Percentiles rank a stretch among this genome's conserved stretches.
Evolutionary conservation across 2,797 vertebrate genomes (phyloP).

Genomic region (Characodon lateralis): DNA sequence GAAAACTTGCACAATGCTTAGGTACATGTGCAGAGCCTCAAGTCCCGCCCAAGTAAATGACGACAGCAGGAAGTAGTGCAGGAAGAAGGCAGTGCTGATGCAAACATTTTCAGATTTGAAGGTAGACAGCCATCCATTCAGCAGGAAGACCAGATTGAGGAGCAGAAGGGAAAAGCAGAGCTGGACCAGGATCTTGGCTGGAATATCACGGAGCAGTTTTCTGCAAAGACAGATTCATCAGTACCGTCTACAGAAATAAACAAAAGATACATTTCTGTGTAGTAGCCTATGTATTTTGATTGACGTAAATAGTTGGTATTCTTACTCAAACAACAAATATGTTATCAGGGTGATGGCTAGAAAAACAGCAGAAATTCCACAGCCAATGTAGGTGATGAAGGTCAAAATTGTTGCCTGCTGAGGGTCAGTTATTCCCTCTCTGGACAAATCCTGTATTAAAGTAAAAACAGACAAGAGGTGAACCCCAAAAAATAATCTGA

Average conservation of each 20-base stretch:
- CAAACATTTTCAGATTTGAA: conserved; percentile 82
- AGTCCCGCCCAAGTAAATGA: conserved; percentile 98
- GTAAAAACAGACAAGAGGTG: conserved; percentile 31
- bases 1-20: conserved; percentile 93
- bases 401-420: conserved; percentile 84
- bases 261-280: neutral
- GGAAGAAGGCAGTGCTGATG: conserved; percentile 89
- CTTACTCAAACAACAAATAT: conserved; percentile 69
- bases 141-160: conserved; percentile 89
- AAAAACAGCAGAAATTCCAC: conserved; percentile 92
- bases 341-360: conserved; percentile 87
- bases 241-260: neutral
- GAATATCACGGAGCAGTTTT: conserved; percentile 92
- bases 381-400: conserved; percentile 94
- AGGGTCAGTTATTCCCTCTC: conserved; percentile 58
- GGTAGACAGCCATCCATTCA: conserved; percentile 91
- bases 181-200: conserved; percentile 96
- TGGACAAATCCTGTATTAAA: conserved; percentile 84
- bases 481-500: neutral
- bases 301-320: neutral
- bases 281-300: neutral
- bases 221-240: conserved; percentile 70
- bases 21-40: conserved; percentile 97
- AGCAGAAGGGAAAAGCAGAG: conserved; percentile 89
- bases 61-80: conserved; percentile 95